Evolutionary conservation across 1,140 invertebrate genomes (phyloP), one percentile per base, ranked within the genome.

Genomic region (Nomia melanderi): DNA sequence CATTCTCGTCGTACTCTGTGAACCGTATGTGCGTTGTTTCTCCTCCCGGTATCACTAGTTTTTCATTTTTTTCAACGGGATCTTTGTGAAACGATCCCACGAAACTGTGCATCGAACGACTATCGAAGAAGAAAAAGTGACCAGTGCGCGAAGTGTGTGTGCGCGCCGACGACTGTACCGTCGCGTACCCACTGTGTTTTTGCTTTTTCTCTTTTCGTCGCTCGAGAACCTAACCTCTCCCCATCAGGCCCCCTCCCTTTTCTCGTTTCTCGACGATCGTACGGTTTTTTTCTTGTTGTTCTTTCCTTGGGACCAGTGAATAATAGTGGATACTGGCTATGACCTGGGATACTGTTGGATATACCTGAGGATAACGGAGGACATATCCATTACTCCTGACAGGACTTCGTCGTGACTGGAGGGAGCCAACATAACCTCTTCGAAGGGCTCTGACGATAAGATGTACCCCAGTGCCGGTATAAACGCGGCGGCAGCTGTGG

Each of bases 391-490:
- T 77, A 71, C 44, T 54, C 65, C 65, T 71, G 75, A 63, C 67
- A 70, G 75, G 75, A 77, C 31, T 71, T 33, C 31, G 75, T 39
- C 66, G 66, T 39, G 57, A 70, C 67, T 25, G 57, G 17, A 71
- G 57, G 70, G 60, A 67, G 69, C 41, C 65, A 69, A 79, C 77
- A 39, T 76, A 76, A 65, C 77, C 77, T 78, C 77, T 76, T 76
- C 11, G 72, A 79, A 56, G 72, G 41, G 23, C 59, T 66, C 29
- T 70, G 66, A 69, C 75, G 77, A 80, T 88, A 92, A 91, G 84
- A 94, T 94, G 93, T 94, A 93, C 86, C 93, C 93, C 44, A 93
- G 91, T 88, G 92, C 93, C 88, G 91, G 93, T 84, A 94, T 94
- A 90, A 94, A 94, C 88, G 93, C 93, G 77, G 79, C 81, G 56